Conservation (phyloP, 2,113 vertebrate species). For the Carollia perspicillata region DNA sequence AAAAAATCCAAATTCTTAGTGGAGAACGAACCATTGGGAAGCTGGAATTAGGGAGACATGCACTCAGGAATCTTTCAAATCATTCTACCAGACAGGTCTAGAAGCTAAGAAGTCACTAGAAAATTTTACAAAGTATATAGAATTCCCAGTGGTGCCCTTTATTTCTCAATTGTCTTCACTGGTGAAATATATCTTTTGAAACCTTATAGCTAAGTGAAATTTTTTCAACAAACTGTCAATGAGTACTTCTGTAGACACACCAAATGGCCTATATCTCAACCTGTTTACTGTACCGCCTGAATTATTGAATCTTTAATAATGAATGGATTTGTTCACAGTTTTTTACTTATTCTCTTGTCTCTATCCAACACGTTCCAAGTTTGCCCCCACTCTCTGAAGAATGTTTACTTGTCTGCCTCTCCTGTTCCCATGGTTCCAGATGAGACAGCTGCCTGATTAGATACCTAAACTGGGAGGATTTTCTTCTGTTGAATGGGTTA, state of each 20-base stretch:
- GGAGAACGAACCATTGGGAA: slow-evolving; percentile 26
- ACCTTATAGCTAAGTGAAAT: background rate
- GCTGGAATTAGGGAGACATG: background rate
- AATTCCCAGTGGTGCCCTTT: background rate
- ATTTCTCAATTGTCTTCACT: slow-evolving; percentile 41
- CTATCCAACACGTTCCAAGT: background rate
- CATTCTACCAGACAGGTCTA: background rate
- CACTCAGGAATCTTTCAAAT: background rate
- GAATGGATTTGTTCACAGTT: background rate
- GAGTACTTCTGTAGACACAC: background rate
- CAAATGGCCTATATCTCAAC: background rate
- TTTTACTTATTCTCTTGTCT: background rate
- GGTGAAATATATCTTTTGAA: slow-evolving; percentile 43
- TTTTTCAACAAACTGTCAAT: background rate
- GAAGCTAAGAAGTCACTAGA: slow-evolving; percentile 5
- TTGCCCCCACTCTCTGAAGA: background rate
- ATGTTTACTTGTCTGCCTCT: background rate
- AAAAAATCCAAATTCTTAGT: background rate
- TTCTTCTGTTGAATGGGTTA: background rate
- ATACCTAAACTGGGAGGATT: background rate
- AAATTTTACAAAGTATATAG: background rate
- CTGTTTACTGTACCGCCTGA: background rate
- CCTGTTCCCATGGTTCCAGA: background rate
- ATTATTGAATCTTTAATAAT: slow-evolving; percentile 14
- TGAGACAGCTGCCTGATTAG: no score